Evolutionary conservation across 2,888 invertebrate genomes (phyloP).

Genomic region (Loripinus fragilis): DNA sequence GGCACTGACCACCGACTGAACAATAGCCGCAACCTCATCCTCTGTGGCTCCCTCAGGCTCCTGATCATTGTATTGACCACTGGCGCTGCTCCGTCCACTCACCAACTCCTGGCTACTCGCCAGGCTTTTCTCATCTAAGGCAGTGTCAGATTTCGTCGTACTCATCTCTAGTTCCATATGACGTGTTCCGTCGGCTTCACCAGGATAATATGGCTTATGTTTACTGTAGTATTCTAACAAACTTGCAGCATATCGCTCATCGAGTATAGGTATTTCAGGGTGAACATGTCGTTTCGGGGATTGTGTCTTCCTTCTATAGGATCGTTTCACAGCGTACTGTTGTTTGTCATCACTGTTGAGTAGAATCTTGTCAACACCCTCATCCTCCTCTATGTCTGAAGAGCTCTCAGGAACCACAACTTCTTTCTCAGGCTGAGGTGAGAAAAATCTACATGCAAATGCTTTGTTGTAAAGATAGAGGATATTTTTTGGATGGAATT

Average conservation of each 20-base stretch:
- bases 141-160: conserved; percentile 19
- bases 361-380: conserved; percentile 28
- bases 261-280: conserved; percentile 49
- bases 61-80: conserved; percentile 8
- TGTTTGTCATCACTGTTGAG: conserved; percentile 46
- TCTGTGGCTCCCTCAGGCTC: conserved; percentile 50
- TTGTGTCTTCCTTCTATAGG: conserved; percentile 53
- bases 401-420: conserved; percentile 38
- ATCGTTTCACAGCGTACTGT: conserved; percentile 50
- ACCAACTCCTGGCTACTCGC: conserved; percentile 7
- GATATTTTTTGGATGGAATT: no score
- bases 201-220: conserved; percentile 60
- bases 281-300: conserved; percentile 55
- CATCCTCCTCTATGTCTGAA: conserved; percentile 54
- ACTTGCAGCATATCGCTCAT: conserved; percentile 59
- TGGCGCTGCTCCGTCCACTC: conserved; percentile 10
- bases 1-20: conserved; percentile 58
- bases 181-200: conserved; percentile 42
- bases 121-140: conserved; percentile 7
- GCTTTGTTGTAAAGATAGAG: no score
- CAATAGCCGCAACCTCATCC: conserved; percentile 57
- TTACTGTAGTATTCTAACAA: conserved; percentile 61
- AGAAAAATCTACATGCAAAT: background rate
- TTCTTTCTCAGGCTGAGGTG: conserved; percentile 32
- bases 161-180: conserved; percentile 47